Evolutionary conservation across 1,140 invertebrate genomes (phyloP).

Genomic region (Macrobrachium rosenbergii): DNA sequence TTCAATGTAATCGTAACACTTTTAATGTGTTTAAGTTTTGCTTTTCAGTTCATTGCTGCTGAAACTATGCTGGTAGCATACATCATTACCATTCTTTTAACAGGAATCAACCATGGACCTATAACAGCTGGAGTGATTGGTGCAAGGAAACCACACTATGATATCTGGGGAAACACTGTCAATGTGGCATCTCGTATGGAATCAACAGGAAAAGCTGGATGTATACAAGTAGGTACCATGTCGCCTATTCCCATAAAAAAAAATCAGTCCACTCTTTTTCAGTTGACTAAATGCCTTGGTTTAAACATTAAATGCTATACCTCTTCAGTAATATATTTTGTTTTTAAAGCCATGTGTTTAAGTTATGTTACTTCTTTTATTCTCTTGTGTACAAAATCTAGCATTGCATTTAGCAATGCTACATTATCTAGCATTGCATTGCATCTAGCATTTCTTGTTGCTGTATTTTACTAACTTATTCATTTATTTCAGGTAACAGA

Average conservation of each 20-base stretch:
- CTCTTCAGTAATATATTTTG: no score
- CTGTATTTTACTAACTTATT: neutral
- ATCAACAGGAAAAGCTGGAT: slow-evolving; percentile 91
- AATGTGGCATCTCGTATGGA: slow-evolving; percentile 97
- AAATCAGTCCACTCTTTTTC: neutral
- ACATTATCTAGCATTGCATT: no score
- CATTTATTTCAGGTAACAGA: slow-evolving; percentile 83
- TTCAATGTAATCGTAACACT: neutral
- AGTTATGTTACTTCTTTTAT: no score
- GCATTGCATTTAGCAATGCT: no score
- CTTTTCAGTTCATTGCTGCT: neutral
- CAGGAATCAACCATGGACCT: slow-evolving; percentile 94
- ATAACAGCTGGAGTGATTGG: slow-evolving; percentile 95
- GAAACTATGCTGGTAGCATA: neutral
- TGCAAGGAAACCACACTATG: slow-evolving; percentile 97
- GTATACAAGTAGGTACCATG: slow-evolving; percentile 75
- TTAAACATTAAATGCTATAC: no score
- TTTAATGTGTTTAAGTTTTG: no score
- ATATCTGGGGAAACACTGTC: slow-evolving; percentile 98
- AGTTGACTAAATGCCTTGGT: no score
- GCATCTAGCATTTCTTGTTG: no score
- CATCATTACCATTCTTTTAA: neutral
- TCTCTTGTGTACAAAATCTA: no score
- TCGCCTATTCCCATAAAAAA: neutral
- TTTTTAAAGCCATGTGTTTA: no score